A percentile compares a stretch with the other conserved stretches of the same genome.
phyloP scores from a whole-genome alignment of 2,888 invertebrate species.

The Papilio elwesi region DNA sequence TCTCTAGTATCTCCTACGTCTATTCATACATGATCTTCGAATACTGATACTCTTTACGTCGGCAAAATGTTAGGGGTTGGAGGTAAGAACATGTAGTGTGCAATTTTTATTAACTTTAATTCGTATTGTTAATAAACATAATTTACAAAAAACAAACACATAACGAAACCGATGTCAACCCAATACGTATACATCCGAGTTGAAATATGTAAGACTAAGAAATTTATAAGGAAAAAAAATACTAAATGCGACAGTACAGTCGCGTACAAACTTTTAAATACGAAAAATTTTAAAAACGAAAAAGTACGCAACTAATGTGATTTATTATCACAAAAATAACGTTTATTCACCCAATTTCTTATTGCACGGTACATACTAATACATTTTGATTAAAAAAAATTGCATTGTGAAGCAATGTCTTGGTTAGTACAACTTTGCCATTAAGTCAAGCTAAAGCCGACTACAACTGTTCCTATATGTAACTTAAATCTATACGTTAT shows the following conservation, averaged over 20 bases:
- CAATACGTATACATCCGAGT: slow-evolving; percentile 43
- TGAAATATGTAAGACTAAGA: slow-evolving; percentile 11
- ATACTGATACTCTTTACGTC: neutral
- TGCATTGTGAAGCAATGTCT: neutral
- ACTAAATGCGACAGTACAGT: neutral
- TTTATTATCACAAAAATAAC: slow-evolving; percentile 3
- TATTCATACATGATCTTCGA: too few species aligned
- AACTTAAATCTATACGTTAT: slow-evolving; percentile 9
- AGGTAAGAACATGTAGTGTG: slow-evolving; percentile 43
- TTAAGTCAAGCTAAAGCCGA: slow-evolving; percentile 7
- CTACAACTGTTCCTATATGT: slow-evolving; percentile 8
- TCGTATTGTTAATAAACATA: slow-evolving; percentile 74
- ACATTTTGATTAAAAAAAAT: slow-evolving; percentile 8
- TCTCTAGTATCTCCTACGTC: too few species aligned
- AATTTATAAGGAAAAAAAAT: slow-evolving; percentile 16
- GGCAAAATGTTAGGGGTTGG: neutral
- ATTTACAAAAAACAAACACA: slow-evolving; percentile 73
- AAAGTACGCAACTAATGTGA: slow-evolving; percentile 5
- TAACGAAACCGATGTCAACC: slow-evolving; percentile 76
- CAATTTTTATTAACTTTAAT: slow-evolving; percentile 80
- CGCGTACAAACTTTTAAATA: slow-evolving; percentile 2
- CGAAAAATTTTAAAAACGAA: slow-evolving; percentile 3
- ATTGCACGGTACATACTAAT: slow-evolving; percentile 29
- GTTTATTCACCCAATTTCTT: neutral
- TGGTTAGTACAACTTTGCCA: neutral